Evolutionary conservation across 2,113 vertebrate genomes (phyloP), one percentile per base, ranked within the genome.

Genomic region (Sapayoa aenigma): DNA sequence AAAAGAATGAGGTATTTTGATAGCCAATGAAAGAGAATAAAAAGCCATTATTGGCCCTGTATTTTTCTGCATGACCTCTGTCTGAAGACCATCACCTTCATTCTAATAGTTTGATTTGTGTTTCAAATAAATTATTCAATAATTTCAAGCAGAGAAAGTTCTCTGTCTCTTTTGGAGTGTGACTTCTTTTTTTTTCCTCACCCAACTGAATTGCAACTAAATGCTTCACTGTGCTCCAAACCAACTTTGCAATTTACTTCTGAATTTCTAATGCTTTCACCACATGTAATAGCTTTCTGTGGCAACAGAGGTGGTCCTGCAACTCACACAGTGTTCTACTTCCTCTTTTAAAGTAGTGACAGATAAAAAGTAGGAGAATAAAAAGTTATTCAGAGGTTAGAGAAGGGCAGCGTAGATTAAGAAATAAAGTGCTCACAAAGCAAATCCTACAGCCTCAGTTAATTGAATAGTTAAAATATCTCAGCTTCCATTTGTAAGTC

Each of bases 391-490:
- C 79, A 72, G 85, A 92, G 90, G 92, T 96, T 89, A 95, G 75
- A 92, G 83, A 90, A 95, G 83, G 85, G 82, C 83, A 92, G 28
- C 1, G 0, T 83, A 88, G 85, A 93, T 94, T 94, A 93, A 92
- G 88, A 97, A 95, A 88, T 93, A 95, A 96, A 96, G 74, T 93
- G 93, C 92, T 96, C 85, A 67, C 79, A 89, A 93, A 88, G 95
- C 94, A 92, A 96, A 96, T 94, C 90, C 85, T 74, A 55, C 44
- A 93, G 79, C 28, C 25, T 12, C 37, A 69, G 68, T 93, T 97
- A 96, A 97, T 71, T 93, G 94, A 95, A 94, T 78, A 93, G 94
- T 90, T 94, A 93, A 97, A 93, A 74, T 94, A 94, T 96, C 93
- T 94, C 41, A 0, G 28, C 93, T 95, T 94, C 92, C 60, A 93